A percentile compares a stretch with the other conserved stretches of the same genome.
These are phyloP conservation scores for Drosophila ficusphila DNA, from an alignment of 1,140 invertebrate species.

Conservation along the genomic window DNA sequence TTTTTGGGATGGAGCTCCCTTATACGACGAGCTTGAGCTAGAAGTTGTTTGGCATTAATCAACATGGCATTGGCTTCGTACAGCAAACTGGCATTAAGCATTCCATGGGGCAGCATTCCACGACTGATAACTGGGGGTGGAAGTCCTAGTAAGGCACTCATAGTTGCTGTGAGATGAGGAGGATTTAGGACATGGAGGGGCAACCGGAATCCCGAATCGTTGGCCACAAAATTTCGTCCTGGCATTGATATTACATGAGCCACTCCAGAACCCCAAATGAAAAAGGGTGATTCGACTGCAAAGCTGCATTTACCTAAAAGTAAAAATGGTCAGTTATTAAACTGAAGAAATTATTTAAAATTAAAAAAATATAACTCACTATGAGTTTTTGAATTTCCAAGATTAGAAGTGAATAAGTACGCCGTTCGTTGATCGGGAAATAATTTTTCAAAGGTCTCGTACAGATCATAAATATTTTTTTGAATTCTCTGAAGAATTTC, in stretches of 20 bases:
- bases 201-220: constrained; percentile 9
- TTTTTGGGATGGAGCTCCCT: constrained; percentile 19
- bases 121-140: constrained; percentile 95
- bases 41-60: constrained; percentile 90
- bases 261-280: constrained; percentile 97
- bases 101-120: constrained; percentile 88
- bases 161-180: constrained; percentile 94
- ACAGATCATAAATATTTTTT: constrained; percentile 91
- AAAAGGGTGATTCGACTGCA: constrained; percentile 96
- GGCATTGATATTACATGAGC: constrained; percentile 15
- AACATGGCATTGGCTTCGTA: constrained; percentile 88
- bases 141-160: constrained; percentile 93
- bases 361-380: background rate
- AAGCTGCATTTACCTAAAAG: constrained; percentile 92
- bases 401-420: constrained; percentile 96
- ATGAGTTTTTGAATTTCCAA: constrained; percentile 96
- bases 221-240: constrained; percentile 32
- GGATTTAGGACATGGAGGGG: constrained; percentile 89
- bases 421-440: constrained; percentile 92
- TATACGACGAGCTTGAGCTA: constrained; percentile 87
- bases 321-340: no score
- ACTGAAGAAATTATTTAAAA: background rate
- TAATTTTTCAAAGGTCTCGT: constrained; percentile 88
- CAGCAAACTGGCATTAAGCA: constrained; percentile 86
- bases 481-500: constrained; percentile 90